Percentiles rank a stretch among this genome's conserved stretches.
Evolutionary conservation across 2,797 vertebrate species (phyloP).

Genomic region (Anas bahamensis): DNA sequence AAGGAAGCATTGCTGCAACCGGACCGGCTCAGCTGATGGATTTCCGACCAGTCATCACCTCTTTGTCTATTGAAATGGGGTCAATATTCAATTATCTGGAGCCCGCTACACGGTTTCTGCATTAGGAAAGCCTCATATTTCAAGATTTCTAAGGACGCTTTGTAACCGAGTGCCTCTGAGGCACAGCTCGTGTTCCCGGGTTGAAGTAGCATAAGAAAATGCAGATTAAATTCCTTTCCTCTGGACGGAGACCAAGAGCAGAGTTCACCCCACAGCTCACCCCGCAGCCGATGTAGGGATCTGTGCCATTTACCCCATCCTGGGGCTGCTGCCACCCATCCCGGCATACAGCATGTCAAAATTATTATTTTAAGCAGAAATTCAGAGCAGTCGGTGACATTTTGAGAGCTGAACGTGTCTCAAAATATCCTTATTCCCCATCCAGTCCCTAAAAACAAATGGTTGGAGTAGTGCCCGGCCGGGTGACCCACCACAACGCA

Average conservation of each 20-base stretch:
- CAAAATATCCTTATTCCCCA: no score
- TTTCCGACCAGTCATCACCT: neutral
- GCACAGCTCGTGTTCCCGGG: neutral
- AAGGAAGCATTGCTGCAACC: neutral
- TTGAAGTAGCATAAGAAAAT: neutral
- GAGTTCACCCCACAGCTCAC: neutral
- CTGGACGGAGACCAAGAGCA: neutral
- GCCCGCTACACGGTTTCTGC: neutral
- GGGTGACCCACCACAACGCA: neutral
- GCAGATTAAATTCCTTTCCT: neutral
- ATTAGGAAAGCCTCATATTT: neutral
- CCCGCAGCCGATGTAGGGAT: neutral
- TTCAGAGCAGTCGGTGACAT: neutral
- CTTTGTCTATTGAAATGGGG: neutral
- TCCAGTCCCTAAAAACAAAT: neutral
- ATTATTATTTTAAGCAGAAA: no score
- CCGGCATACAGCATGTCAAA: no score
- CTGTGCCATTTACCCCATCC: neutral
- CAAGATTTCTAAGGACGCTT: neutral
- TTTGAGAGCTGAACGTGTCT: rapidly evolving
- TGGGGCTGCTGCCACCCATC: neutral
- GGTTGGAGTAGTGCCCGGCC: no score
- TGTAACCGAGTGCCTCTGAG: neutral
- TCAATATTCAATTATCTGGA: conserved; percentile 9
- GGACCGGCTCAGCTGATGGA: neutral